Evolutionary conservation across 2,113 vertebrate genomes (phyloP).

Genomic region (Herpetotheres cachinnans): DNA sequence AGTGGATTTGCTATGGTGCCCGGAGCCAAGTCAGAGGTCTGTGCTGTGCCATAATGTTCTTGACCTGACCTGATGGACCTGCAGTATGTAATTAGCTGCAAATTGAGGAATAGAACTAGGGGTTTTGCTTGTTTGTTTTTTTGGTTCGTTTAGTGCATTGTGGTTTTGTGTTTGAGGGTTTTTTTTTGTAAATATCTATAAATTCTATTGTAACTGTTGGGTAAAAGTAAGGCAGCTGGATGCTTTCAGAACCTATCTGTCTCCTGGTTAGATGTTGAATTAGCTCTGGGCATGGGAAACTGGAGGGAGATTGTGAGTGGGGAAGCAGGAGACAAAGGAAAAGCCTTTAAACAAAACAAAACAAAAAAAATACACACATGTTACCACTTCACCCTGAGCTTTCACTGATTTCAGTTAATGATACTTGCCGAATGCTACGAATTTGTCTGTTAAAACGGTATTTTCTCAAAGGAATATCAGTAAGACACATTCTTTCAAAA

Average conservation of each 20-base stretch:
- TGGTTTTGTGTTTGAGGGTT: background rate
- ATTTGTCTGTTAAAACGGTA: background rate
- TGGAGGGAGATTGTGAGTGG: background rate
- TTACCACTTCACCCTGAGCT: background rate
- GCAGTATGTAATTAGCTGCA: background rate
- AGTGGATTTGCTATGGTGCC: background rate
- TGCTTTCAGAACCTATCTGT: background rate
- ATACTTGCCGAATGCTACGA: background rate
- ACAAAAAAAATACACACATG: background rate
- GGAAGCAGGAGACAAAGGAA: background rate
- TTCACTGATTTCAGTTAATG: background rate
- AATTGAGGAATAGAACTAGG: background rate
- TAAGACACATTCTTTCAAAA: background rate
- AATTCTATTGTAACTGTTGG: background rate
- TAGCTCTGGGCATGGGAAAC: background rate
- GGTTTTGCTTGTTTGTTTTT: accelerated
- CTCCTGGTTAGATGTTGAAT: background rate
- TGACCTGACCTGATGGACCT: background rate
- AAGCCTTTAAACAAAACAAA: background rate
- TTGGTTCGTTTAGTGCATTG: background rate
- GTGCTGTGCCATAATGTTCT: background rate
- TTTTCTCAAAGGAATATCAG: background rate
- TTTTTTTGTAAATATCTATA: background rate
- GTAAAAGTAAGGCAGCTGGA: background rate
- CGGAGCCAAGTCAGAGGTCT: background rate